Conservation (phyloP, 2,797 vertebrate species). For the Clangula hyemalis region DNA sequence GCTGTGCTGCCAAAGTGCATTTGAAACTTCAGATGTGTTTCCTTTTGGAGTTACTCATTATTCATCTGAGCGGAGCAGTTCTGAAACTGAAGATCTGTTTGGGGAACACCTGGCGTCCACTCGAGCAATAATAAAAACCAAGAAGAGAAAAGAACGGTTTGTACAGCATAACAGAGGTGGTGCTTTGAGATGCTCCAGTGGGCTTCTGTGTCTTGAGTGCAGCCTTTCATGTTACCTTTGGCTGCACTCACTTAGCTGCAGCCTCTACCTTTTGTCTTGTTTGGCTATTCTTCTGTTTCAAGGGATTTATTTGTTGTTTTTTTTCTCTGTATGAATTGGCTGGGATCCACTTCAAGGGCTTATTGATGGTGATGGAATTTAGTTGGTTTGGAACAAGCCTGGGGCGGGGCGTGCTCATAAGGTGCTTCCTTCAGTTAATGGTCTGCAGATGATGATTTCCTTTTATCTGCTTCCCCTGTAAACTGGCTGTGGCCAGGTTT, state of each 20-base stretch:
- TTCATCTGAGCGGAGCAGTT: background rate
- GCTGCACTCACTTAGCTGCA: background rate
- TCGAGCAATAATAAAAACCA: background rate
- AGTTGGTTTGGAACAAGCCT: constrained; percentile 38
- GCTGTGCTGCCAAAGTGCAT: background rate
- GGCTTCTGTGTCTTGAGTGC: background rate
- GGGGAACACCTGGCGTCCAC: background rate
- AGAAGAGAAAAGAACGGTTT: background rate
- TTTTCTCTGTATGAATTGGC: background rate
- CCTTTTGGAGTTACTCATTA: background rate
- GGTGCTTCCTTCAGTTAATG: background rate
- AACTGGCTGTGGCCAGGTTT: constrained; percentile 13
- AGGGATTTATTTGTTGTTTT: background rate
- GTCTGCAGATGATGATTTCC: background rate
- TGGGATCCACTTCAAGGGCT: background rate
- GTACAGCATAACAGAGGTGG: background rate
- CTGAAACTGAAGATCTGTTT: background rate
- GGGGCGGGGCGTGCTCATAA: accelerated
- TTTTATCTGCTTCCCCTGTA: constrained; percentile 13
- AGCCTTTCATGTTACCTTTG: constrained; percentile 20
- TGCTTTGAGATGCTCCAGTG: constrained; percentile 26
- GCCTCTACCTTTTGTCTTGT: background rate
- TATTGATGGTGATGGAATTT: constrained; percentile 15
- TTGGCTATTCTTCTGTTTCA: background rate
- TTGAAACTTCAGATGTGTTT: background rate